Percentiles rank a stretch among this genome's conserved stretches.
These are phyloP conservation scores for Sinocyclocheilus rhinocerous DNA, from an alignment of 2,113 vertebrate species.

Conservation along the genomic window DNA sequence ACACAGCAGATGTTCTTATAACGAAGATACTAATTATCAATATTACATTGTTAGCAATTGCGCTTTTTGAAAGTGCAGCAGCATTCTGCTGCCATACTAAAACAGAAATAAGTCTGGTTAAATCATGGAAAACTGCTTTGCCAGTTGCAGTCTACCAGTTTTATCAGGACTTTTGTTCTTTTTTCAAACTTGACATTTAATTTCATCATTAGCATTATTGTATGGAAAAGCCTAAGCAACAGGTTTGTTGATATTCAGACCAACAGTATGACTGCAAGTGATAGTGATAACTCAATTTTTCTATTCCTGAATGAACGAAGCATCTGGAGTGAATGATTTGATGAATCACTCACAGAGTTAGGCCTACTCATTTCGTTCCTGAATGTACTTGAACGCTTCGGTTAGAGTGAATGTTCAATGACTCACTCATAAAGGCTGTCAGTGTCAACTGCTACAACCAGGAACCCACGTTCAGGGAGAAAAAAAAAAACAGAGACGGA, in stretches of 20 bases:
- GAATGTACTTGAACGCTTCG: too few species aligned
- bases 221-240: too few species aligned
- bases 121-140: not conserved
- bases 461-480: too few species aligned
- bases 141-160: not conserved
- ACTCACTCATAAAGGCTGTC: too few species aligned
- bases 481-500: too few species aligned
- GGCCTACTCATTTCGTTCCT: too few species aligned
- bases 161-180: not conserved
- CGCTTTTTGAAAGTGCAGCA: not conserved
- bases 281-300: not conserved
- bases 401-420: too few species aligned
- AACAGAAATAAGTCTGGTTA: not conserved
- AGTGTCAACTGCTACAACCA: too few species aligned
- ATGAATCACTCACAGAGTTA: too few species aligned
- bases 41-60: not conserved
- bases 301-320: too few species aligned
- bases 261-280: not conserved
- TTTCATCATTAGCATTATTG: too few species aligned
- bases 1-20: not conserved
- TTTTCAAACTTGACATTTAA: not conserved
- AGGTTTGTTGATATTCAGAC: not conserved
- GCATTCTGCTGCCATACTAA: not conserved
- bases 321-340: too few species aligned
- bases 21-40: not conserved